Percentiles rank a stretch among this genome's conserved stretches.
These are phyloP conservation scores for Spheniscus mendiculus DNA, from an alignment of 2,113 vertebrate species.

Conservation along the genomic window DNA sequence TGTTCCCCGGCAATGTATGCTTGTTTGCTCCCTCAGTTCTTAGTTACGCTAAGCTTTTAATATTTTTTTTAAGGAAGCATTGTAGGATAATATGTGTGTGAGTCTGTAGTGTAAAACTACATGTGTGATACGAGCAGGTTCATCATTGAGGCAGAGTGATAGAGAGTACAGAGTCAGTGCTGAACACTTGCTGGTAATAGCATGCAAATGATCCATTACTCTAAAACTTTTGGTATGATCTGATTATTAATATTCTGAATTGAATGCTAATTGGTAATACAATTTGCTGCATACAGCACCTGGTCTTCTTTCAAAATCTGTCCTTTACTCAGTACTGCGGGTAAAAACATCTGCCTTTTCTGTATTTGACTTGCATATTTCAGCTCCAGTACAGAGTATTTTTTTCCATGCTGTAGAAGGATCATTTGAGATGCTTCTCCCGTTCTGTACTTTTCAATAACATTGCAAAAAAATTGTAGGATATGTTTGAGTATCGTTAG, in stretches of 20 bases:
- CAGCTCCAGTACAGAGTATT: background rate
- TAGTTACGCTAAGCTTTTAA: background rate
- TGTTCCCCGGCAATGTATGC: background rate
- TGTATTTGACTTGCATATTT: background rate
- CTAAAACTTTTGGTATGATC: background rate
- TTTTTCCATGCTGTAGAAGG: background rate
- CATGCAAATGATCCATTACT: slow-evolving; percentile 29
- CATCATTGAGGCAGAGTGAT: background rate
- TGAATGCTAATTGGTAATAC: background rate
- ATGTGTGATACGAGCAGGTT: background rate
- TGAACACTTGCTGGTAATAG: background rate
- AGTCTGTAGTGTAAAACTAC: background rate
- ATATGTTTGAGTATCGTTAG: background rate
- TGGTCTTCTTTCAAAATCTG: background rate
- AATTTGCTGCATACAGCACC: background rate
- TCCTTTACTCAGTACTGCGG: background rate
- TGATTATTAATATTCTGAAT: slow-evolving; percentile 8
- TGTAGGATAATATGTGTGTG: background rate
- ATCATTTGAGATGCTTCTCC: slow-evolving; percentile 51
- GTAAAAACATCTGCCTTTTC: background rate
- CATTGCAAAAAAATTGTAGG: background rate
- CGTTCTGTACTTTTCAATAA: background rate
- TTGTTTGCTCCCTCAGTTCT: background rate
- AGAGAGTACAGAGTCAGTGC: background rate
- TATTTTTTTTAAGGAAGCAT: background rate